Evolutionary conservation across 2,113 vertebrate species (phyloP).

Genomic region (Himantopus leucocephalus): DNA sequence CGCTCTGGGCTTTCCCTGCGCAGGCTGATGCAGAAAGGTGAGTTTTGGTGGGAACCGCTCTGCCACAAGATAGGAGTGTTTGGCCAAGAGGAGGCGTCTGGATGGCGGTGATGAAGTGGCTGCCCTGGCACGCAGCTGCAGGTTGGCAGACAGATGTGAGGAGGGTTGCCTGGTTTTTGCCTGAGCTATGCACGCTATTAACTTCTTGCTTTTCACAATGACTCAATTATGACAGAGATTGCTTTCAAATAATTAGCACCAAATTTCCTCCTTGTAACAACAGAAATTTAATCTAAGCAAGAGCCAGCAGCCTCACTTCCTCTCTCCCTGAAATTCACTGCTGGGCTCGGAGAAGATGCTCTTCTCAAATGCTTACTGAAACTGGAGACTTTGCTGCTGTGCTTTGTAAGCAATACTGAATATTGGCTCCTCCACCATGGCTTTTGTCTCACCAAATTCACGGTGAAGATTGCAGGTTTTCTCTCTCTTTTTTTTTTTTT

Average conservation of each 20-base stretch:
- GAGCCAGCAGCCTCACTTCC: not conserved
- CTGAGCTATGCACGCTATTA: not conserved
- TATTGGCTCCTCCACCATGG: not conserved
- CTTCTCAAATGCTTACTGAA: not conserved
- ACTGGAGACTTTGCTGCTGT: not conserved
- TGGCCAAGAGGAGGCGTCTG: not conserved
- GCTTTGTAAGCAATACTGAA: not conserved
- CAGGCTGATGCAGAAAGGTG: not conserved
- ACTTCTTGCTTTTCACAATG: not conserved
- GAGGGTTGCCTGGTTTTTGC: not conserved
- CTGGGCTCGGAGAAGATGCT: not conserved
- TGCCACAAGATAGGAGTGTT: not conserved
- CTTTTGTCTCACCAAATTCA: not conserved
- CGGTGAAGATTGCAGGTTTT: not conserved
- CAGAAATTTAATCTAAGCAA: not conserved
- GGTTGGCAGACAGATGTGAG: not conserved
- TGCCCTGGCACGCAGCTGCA: not conserved
- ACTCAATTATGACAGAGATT: not conserved
- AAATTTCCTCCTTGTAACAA: conserved; percentile 1
- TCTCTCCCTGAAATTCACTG: not conserved
- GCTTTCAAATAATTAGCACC: conserved; percentile 18
- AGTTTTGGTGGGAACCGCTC: not conserved
- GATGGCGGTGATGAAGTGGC: not conserved
- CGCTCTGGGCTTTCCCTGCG: fast-evolving
- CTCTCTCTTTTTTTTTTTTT: not conserved